Conservation (phyloP, 2,797 vertebrate species). For the Anisognathus igniventris region DNA sequence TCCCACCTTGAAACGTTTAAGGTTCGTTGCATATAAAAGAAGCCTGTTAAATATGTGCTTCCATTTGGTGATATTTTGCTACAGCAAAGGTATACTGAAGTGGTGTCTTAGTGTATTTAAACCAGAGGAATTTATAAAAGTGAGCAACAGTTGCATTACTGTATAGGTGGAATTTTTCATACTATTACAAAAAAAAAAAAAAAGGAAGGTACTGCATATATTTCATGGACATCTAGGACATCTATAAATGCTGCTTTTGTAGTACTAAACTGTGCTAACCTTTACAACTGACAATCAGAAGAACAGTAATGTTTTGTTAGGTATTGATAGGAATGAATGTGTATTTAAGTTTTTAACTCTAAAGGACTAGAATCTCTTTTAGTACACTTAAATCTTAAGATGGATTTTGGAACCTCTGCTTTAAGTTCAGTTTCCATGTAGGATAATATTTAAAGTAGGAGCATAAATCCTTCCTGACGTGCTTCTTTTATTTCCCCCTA, state of each 20-base stretch:
- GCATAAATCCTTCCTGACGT: neutral
- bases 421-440: neutral
- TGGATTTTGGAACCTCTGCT: neutral
- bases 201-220: neutral
- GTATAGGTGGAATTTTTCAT: neutral
- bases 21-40: neutral
- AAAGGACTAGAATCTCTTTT: neutral
- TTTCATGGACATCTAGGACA: neutral
- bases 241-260: neutral
- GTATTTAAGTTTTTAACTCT: neutral
- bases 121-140: neutral
- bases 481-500: neutral
- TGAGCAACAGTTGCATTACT: neutral
- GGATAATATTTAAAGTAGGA: neutral
- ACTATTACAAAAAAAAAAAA: neutral
- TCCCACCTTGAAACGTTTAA: neutral
- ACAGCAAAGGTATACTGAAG: neutral
- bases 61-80: neutral
- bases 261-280: neutral
- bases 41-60: neutral
- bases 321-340: neutral
- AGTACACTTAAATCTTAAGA: neutral
- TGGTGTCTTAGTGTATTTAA: neutral
- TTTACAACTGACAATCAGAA: neutral
- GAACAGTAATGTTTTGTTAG: neutral